Percentiles rank a stretch among this genome's conserved stretches.
Conservation (phyloP, 2,888 invertebrate genomes). For the Ophioninae sp. region DNA sequence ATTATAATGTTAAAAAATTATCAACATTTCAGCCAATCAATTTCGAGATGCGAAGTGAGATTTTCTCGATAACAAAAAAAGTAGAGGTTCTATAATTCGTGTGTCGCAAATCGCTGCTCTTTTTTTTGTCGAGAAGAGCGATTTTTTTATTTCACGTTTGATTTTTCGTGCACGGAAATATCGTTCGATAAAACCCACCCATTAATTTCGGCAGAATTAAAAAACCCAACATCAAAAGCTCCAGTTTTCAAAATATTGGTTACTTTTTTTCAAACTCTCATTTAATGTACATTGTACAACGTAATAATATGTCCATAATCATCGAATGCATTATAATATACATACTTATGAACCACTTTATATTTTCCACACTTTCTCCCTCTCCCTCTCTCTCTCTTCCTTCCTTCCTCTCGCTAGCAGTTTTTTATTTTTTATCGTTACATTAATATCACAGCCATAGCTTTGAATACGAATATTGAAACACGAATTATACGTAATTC, state of each 20-base stretch:
- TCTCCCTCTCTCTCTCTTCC: not conserved
- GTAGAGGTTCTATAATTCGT: not conserved
- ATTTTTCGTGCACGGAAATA: not conserved
- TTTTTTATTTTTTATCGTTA: constrained; percentile 73
- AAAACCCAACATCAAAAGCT: constrained; percentile 28
- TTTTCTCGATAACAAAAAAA: constrained; percentile 60
- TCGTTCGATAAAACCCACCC: constrained; percentile 28
- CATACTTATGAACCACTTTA: constrained; percentile 53
- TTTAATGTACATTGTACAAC: constrained; percentile 58
- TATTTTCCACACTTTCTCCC: constrained; percentile 5
- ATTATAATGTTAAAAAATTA: constrained; percentile 36
- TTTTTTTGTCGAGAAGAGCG: not conserved
- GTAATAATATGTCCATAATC: constrained; percentile 63
- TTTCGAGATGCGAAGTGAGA: constrained; percentile 51
- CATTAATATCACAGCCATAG: constrained; percentile 80
- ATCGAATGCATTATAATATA: constrained; percentile 61
- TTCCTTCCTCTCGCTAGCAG: not conserved
- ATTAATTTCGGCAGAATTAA: constrained; percentile 47
- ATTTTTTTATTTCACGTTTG: not conserved
- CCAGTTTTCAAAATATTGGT: constrained; percentile 63
- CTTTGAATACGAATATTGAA: constrained; percentile 80
- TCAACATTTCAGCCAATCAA: constrained; percentile 49
- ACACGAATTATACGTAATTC: constrained; percentile 75
- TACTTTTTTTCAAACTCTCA: constrained; percentile 45
- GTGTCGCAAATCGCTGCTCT: not conserved